Evolutionary conservation across 2,797 vertebrate species (phyloP), one percentile per base, ranked within the genome.

Genomic region (Sandelia bainsii): DNA sequence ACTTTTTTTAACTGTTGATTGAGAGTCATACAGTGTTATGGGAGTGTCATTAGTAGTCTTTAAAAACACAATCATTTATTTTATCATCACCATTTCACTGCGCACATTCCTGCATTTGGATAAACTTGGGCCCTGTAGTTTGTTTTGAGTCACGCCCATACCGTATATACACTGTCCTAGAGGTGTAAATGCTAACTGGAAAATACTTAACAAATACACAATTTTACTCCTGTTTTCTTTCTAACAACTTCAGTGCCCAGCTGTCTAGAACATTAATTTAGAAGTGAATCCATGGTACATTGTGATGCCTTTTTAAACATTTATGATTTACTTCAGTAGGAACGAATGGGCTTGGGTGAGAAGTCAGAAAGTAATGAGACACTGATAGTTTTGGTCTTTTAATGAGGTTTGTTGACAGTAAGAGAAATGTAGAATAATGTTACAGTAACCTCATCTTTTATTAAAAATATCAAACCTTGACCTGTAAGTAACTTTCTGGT

Each of bases 401-500:
- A 8, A 34, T 34, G 8, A 34, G 34, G 10, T 34, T 34, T 34
- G 34, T 11, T 34, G 34, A 34, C 34, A 34, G 34, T 11, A 34
- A 34, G 34, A 34, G 34, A 34, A 34, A 34, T 34, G 10, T 34
- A 34, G 34, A 34, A 8, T 34, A 10, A 34, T 11, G 9, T 10
- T 10, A 34, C 34, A 34, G 1, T 39, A 39, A 11, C 10, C 3
- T 39, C 37, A 39, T 13, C 10, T 11, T 65, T 46, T n/a, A 54
- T 57, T 62, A 14, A 46, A 46, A 72, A 56, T 29, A 51, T 34
- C n/a, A 62, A 44, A 54, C 42, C 0, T 42, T 57, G n/a, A 20
- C 32, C 53, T 62, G 16, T 69, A 37, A 64, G 42, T 46, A 3
- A 34, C 48, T 44, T 50, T 72, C 10, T 19, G 3, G 22, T 65